Evolutionary conservation across 2,113 vertebrate species (phyloP), one percentile per base, ranked within the genome.

Genomic region (Lepisosteus osseus): DNA sequence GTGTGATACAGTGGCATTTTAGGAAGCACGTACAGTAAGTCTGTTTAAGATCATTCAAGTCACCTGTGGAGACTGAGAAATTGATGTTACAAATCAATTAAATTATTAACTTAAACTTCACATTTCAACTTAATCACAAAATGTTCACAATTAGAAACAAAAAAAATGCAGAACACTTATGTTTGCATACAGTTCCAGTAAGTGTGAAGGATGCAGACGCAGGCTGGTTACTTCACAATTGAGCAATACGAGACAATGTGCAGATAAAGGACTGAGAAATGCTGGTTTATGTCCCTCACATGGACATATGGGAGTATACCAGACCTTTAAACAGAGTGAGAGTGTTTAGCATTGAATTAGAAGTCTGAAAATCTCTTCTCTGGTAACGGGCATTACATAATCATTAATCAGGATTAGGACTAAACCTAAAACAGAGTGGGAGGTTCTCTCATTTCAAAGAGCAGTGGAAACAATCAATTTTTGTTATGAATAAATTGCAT

Each of bases 401-500:
- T 68, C 61, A 78, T 81, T 72, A 70, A 73, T 78, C 70, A 78
- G 70, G 67, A 74, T 75, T 73, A 67, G 54, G 56, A 11, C n/a
- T 56, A 72, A 43, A 57, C 62, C 56, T 47, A 62, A 51, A 72
- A 69, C 74, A 76, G 69, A 42, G 62, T 61, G 51, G 54, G 67
- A 70, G 69, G 54, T 40, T 44, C 66, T 67, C 45, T 47, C 67
- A 65, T 75, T 68, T n/a, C 42, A 44, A 56, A 54, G 65, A 72
- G 68, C 69, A 51, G 67, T 56, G 69, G 72, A 69, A 70, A 70
- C 72, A 72, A 76, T 78, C 74, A 74, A 68, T 68, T 80, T 56
- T 64, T 73, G 66, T 78, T 78, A 78, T 75, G 74, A 75, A 74
- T 71, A 71, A 78, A 80, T 72, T 65, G 67, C 69, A 62, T 67